These are phyloP conservation scores for Aricia agestis DNA, from an alignment of 1,140 invertebrate genomes.

Conservation along the genomic window DNA sequence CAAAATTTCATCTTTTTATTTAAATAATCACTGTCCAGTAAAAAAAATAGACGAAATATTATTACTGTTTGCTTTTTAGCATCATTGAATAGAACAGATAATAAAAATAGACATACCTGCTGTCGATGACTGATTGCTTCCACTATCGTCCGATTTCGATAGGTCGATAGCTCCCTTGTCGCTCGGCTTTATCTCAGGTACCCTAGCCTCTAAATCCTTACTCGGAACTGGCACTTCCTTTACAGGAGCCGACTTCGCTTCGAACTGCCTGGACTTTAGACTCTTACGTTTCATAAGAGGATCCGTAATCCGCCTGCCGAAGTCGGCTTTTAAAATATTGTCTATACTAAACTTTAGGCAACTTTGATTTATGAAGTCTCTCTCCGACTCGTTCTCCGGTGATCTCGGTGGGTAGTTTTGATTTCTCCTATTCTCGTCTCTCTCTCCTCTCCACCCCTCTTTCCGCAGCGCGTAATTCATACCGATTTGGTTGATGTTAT, in stretches of 20 bases:
- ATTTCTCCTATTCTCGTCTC: constrained; percentile 49
- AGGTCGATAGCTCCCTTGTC: constrained; percentile 66
- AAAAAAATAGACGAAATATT: too few relatives aligned
- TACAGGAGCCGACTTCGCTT: constrained; percentile 43
- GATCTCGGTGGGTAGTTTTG: constrained; percentile 47
- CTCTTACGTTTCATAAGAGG: constrained; percentile 79
- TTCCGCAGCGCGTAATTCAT: constrained; percentile 51
- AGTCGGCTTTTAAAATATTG: constrained; percentile 93
- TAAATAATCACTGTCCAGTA: too few relatives aligned
- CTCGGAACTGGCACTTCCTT: constrained; percentile 41
- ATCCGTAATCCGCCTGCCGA: constrained; percentile 85
- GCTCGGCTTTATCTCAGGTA: constrained; percentile 53
- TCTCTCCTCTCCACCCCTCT: constrained; percentile 26
- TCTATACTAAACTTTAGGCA: constrained; percentile 93
- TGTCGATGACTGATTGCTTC: constrained; percentile 52
- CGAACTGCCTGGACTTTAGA: constrained; percentile 46
- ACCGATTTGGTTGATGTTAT: constrained; percentile 36
- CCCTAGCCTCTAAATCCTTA: constrained; percentile 49
- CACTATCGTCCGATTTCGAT: constrained; percentile 61
- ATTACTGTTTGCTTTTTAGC: too few relatives aligned
- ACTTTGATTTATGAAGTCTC: constrained; percentile 77
- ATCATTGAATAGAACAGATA: neutral
- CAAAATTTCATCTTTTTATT: too few relatives aligned
- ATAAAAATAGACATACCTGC: constrained; percentile 38
- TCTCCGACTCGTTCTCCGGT: constrained; percentile 55